Evolutionary conservation across 2,888 invertebrate species (phyloP).

Genomic region (Archips crataeganus): DNA sequence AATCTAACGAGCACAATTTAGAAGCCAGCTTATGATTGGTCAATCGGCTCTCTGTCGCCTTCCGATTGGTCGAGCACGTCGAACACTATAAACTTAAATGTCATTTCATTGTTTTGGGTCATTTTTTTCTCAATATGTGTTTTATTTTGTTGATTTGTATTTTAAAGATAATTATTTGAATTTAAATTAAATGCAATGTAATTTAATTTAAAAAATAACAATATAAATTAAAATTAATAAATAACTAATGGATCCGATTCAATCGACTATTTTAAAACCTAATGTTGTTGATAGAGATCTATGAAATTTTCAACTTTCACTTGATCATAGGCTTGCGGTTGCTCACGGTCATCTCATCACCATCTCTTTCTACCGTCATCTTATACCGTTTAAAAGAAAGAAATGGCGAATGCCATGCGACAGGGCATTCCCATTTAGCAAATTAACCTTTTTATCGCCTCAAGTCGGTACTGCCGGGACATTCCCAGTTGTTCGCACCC

Average conservation of each 20-base stretch:
- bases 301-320: too few species aligned
- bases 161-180: too few species aligned
- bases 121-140: too few species aligned
- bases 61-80: background rate
- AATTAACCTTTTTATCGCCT: background rate
- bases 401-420: too few species aligned
- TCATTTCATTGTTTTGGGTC: too few species aligned
- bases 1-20: background rate
- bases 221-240: too few species aligned
- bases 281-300: background rate
- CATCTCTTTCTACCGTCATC: too few species aligned
- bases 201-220: too few species aligned
- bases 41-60: background rate
- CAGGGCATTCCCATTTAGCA: background rate
- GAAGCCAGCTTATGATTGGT: background rate
- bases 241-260: background rate
- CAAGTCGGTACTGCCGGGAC: background rate
- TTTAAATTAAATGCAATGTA: too few species aligned
- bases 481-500: background rate
- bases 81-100: background rate
- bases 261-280: background rate
- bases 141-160: background rate
- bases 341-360: too few species aligned
- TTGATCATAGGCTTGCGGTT: too few species aligned
- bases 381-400: too few species aligned